These are phyloP conservation scores for Pogonomyrmex barbatus DNA, from an alignment of 1,140 invertebrate genomes.

Conservation along the genomic window DNA sequence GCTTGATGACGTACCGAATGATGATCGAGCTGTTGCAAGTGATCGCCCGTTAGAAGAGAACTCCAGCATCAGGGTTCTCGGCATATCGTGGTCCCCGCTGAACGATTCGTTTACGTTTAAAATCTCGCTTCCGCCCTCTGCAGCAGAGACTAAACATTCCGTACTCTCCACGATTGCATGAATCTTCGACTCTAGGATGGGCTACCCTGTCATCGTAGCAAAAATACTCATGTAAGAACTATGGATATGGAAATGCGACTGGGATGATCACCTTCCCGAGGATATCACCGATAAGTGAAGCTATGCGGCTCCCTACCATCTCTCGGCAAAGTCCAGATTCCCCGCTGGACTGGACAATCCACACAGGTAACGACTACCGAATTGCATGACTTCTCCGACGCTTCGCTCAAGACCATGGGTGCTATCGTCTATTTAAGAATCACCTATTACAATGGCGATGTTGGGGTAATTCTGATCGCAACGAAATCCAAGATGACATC, in stretches of 20 bases:
- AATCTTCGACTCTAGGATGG: conserved; percentile 37
- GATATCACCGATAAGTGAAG: background rate
- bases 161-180: background rate
- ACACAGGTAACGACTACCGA: background rate
- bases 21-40: background rate
- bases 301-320: background rate
- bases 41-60: background rate
- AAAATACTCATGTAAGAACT: conserved; percentile 69
- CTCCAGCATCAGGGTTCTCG: background rate
- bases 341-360: background rate
- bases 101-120: conserved; percentile 10
- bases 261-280: too few species aligned
- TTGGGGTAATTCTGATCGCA: background rate
- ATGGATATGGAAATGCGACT: conserved; percentile 52
- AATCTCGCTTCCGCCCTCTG: background rate
- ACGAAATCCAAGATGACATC: background rate
- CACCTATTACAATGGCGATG: background rate
- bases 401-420: background rate
- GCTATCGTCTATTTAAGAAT: background rate
- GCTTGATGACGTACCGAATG: background rate
- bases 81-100: background rate
- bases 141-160: background rate
- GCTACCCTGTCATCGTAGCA: conserved; percentile 37
- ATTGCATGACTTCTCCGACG: background rate
- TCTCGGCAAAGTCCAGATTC: background rate